These are phyloP conservation scores for Otis tarda DNA, from an alignment of 2,113 vertebrate species.

Conservation along the genomic window DNA sequence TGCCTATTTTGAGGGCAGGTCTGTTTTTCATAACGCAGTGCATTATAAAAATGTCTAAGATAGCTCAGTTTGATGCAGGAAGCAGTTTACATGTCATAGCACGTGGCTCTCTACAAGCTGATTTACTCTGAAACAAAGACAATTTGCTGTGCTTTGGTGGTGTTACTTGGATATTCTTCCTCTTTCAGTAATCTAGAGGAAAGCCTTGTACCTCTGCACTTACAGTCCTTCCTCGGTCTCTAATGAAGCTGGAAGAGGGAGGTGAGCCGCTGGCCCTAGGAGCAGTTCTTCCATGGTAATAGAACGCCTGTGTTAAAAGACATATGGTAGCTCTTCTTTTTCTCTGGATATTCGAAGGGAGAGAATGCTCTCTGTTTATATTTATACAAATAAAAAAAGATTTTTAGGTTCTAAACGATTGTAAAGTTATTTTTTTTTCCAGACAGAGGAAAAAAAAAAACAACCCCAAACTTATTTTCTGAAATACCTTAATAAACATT, in stretches of 20 bases:
- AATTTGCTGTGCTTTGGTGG: neutral
- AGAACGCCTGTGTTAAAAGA: neutral
- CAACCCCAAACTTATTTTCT: neutral
- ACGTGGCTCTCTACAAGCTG: neutral
- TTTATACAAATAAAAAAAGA: neutral
- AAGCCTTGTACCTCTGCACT: neutral
- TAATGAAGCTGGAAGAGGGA: neutral
- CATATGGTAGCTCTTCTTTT: neutral
- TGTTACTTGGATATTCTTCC: neutral
- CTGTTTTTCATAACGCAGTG: neutral
- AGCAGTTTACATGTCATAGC: neutral
- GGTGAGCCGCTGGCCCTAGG: neutral
- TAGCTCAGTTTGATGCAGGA: neutral
- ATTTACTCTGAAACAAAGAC: neutral
- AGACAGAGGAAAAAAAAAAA: neutral
- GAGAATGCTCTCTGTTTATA: neutral
- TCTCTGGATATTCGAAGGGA: neutral
- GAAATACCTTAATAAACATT: neutral
- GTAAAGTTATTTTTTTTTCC: neutral
- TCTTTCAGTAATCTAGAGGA: neutral
- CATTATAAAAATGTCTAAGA: neutral
- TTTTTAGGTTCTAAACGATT: neutral
- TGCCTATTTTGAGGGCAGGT: neutral
- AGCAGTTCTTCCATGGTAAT: neutral
- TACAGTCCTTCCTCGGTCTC: neutral